Base-by-base conservation (phyloP, 2,888 invertebrate species). In the Lithophane leautieri region DNA sequence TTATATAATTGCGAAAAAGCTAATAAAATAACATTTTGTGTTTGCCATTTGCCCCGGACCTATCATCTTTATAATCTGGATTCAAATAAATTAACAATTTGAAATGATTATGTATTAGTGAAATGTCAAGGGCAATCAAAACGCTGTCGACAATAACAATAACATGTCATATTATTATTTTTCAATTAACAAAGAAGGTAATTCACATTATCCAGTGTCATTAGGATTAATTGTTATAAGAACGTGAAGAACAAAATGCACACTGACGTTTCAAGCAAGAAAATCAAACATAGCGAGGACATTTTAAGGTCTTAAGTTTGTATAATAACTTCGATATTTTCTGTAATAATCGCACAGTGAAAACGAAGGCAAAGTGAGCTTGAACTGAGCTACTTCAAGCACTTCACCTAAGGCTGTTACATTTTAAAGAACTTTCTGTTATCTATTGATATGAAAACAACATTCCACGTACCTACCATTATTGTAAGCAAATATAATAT, bases 71-170 rank as follows among this genome's bases (percentile, higher is more conserved):
- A 56, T 70, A 28, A 71, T 74, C 70, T 72, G 28, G 47, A 81
- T 68, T 70, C 25, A 8, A 68, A 84, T 71, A 67, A 84, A 82
- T 75, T 84, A 69, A 52, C 19, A 28, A 68, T 54, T 84, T 8
- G 9, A 42, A 50, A 65, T 65, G 1, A 73, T 63, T 25, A 67
- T 50, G 6, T 78, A 47, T 62, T 44, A 56, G 22, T 22, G n/a
- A 83, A 85, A 84, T 79, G 84, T 79, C 83, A 86, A 79, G 83
- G 86, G 16, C 19, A 62, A 28, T 44, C 19, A 63, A 56, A 12
- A 12, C 12, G 58, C 14, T 82, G 60, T 60, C 60, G 19, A 66
- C 52, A 60, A 14, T 70, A 81, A 82, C 62, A 78, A 72, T 67
- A 61, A 68, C 40, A 63, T 66, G 47, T 58, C 56, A 54, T 25